Percentiles rank a stretch among this genome's conserved stretches.
phyloP scores from a whole-genome alignment of 2,113 vertebrate genomes.

The Chionodraco myersi region DNA sequence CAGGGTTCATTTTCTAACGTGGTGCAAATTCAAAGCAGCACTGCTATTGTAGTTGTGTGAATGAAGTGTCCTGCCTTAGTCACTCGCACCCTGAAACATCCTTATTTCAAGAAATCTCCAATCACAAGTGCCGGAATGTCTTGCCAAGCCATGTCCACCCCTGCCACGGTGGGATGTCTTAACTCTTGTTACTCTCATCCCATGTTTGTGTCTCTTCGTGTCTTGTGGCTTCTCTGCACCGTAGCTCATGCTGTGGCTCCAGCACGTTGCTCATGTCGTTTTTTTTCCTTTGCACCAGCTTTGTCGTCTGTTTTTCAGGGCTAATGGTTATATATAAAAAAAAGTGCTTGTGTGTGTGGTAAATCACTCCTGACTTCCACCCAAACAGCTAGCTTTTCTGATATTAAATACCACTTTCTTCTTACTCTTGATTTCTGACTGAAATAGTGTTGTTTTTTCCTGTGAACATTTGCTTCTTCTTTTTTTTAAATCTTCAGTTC shows the following conservation, averaged over 20 bases:
- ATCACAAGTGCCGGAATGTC: slow-evolving; percentile 86
- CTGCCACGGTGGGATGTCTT: slow-evolving; percentile 78
- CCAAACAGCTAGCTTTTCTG: slow-evolving; percentile 68
- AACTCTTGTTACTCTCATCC: slow-evolving; percentile 73
- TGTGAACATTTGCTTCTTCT: slow-evolving; percentile 73
- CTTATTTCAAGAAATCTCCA: slow-evolving; percentile 70
- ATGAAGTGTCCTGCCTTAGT: slow-evolving; percentile 73
- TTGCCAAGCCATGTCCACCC: slow-evolving; percentile 81
- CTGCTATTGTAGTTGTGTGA: slow-evolving; percentile 43
- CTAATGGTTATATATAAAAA: slow-evolving; percentile 48
- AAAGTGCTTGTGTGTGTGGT: slow-evolving; percentile 56
- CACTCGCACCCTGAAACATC: slow-evolving; percentile 53
- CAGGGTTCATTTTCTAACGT: slow-evolving; percentile 27
- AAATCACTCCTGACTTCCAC: slow-evolving; percentile 65
- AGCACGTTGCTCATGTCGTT: slow-evolving; percentile 40
- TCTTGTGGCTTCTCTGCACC: slow-evolving; percentile 50
- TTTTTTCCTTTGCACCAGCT: slow-evolving; percentile 73
- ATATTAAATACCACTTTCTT: slow-evolving; percentile 68
- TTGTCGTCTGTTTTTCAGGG: slow-evolving; percentile 64
- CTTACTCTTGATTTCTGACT: slow-evolving; percentile 74
- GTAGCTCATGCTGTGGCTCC: slow-evolving; percentile 37
- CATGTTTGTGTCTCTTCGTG: slow-evolving; percentile 43
- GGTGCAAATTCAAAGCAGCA: slow-evolving; percentile 46
- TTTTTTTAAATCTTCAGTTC: slow-evolving; percentile 60
- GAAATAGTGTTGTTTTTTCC: slow-evolving; percentile 71